Conservation (phyloP, 2,113 vertebrate species). For the Tachuris rubrigastra region DNA sequence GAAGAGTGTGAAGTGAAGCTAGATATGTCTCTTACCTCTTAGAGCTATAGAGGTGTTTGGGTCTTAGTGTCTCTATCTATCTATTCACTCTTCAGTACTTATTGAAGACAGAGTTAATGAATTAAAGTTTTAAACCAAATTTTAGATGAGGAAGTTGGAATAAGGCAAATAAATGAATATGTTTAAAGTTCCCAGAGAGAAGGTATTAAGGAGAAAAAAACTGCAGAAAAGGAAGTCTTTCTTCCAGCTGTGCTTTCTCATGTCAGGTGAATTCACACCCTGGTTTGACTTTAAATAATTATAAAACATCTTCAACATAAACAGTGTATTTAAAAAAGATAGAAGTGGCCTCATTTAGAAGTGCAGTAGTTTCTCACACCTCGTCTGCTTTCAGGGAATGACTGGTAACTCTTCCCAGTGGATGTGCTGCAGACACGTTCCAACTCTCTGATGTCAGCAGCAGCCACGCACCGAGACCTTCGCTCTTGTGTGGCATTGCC, state of each 20-base stretch:
- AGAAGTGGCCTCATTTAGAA: conserved; percentile 30
- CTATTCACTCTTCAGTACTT: neutral
- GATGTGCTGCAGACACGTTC: conserved; percentile 50
- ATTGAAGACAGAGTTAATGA: neutral
- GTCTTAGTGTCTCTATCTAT: neutral
- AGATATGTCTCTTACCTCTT: neutral
- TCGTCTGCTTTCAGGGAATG: conserved; percentile 19
- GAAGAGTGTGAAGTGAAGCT: neutral
- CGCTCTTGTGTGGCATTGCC: accelerated
- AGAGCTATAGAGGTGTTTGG: neutral
- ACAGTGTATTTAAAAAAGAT: conserved; percentile 42
- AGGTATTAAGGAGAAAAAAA: neutral
- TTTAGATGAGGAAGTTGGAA: neutral
- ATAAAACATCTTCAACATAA: conserved; percentile 30
- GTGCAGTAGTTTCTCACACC: conserved; percentile 41
- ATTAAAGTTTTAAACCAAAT: neutral
- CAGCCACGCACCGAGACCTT: neutral
- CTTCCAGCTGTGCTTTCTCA: conserved; percentile 37
- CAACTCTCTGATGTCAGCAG: conserved; percentile 25
- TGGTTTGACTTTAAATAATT: conserved; percentile 2
- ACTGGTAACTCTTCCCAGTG: neutral
- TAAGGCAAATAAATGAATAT: conserved; percentile 13
- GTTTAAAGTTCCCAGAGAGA: neutral
- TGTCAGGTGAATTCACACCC: conserved; percentile 40
- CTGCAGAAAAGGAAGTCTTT: neutral